Percentiles rank a stretch among this genome's conserved stretches.
These are phyloP conservation scores for Meloe dianella DNA, from an alignment of 2,888 invertebrate species.

Conservation along the genomic window DNA sequence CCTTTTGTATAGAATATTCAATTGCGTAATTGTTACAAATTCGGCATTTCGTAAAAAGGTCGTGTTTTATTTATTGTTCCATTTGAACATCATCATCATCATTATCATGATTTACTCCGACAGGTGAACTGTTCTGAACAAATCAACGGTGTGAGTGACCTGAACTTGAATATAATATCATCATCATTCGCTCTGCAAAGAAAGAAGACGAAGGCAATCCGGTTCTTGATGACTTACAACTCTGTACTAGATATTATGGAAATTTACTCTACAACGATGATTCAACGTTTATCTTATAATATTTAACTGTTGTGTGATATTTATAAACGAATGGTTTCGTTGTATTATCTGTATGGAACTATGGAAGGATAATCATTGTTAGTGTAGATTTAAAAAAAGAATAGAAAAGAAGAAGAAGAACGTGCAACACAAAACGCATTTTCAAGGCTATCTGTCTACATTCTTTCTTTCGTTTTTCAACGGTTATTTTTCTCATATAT, in stretches of 20 bases:
- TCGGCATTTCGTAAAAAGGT: background rate
- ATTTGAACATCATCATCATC: constrained; percentile 20
- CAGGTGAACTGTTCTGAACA: background rate
- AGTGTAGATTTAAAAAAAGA: background rate
- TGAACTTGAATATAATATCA: too few species aligned
- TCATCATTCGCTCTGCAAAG: too few species aligned
- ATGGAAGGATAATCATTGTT: background rate
- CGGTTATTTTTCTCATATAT: too few species aligned
- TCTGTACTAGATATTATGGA: constrained; percentile 30
- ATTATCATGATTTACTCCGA: background rate
- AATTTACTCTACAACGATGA: constrained; percentile 21
- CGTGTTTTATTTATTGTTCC: constrained; percentile 23
- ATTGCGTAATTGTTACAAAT: background rate
- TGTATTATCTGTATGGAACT: too few species aligned
- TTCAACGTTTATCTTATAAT: background rate
- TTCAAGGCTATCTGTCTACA: constrained; percentile 27
- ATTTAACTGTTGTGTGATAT: too few species aligned
- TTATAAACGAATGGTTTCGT: too few species aligned
- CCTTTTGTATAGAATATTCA: background rate
- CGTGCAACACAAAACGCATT: constrained; percentile 25
- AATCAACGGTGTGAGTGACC: constrained; percentile 9
- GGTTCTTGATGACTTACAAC: background rate
- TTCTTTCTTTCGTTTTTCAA: constrained; percentile 21
- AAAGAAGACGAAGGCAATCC: background rate
- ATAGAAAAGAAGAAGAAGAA: constrained; percentile 13